These are phyloP conservation scores for Anhinga rufa DNA, from an alignment of 2,113 vertebrate species.

Conservation along the genomic window DNA sequence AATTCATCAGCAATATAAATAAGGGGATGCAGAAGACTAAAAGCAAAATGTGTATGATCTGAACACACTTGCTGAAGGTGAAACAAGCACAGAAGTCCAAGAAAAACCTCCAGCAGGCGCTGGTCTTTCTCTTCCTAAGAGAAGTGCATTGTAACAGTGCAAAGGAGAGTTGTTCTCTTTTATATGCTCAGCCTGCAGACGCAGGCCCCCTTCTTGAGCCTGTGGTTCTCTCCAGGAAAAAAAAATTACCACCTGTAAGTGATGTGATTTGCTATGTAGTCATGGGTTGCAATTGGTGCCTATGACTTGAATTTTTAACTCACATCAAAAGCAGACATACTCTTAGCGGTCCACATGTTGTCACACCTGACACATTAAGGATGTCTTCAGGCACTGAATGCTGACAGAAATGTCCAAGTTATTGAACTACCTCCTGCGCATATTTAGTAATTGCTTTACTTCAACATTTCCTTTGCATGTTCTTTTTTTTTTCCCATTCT, in stretches of 20 bases:
- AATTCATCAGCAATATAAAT: not conserved
- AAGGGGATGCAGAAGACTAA: not conserved
- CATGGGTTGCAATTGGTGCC: not conserved
- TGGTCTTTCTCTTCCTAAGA: not conserved
- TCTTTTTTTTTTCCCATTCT: too few relatives aligned
- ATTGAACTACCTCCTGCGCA: not conserved
- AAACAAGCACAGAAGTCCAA: not conserved
- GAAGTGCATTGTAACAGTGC: not conserved
- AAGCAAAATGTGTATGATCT: not conserved
- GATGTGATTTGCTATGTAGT: not conserved
- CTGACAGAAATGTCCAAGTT: not conserved
- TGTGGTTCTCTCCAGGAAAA: not conserved
- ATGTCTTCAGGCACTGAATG: not conserved
- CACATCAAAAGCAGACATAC: not conserved
- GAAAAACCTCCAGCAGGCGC: not conserved
- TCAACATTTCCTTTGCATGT: not conserved
- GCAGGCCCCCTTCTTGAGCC: not conserved
- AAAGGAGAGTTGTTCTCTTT: not conserved
- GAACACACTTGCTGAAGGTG: not conserved
- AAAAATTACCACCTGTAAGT: rapidly evolving
- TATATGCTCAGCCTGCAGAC: rapidly evolving
- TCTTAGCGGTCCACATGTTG: not conserved
- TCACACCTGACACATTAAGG: not conserved
- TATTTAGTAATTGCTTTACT: not conserved
- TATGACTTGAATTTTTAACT: not conserved